Conservation (phyloP, 2,797 vertebrate genomes). For the Fistularia tabacaria region DNA sequence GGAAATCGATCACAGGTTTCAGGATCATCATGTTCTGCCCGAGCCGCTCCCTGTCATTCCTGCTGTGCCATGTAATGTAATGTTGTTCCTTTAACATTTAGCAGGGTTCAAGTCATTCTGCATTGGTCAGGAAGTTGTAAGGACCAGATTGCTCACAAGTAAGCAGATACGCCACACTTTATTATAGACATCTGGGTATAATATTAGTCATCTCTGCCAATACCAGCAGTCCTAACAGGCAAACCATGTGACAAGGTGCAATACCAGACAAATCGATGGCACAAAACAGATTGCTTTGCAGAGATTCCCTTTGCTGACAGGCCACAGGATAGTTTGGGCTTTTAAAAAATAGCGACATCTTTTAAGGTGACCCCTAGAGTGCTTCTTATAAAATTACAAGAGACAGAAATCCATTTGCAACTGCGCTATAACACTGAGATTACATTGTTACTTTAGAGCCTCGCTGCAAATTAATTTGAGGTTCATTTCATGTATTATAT, state of each 20-base stretch:
- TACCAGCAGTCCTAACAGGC: slow-evolving; percentile 74
- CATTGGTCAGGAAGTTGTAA: slow-evolving; percentile 72
- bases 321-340: slow-evolving; percentile 73
- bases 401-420: slow-evolving; percentile 86
- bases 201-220: slow-evolving; percentile 84
- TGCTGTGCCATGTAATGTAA: slow-evolving; percentile 60
- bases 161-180: slow-evolving; percentile 80
- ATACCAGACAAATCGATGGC: slow-evolving; percentile 78
- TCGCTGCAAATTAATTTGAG: slow-evolving; percentile 80
- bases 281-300: slow-evolving; percentile 80
- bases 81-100: slow-evolving; percentile 75
- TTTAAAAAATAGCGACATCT: slow-evolving; percentile 82
- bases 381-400: slow-evolving; percentile 81
- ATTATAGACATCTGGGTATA: slow-evolving; percentile 82
- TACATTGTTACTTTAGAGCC: slow-evolving; percentile 83
- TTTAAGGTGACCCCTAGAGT: slow-evolving; percentile 83
- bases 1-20: slow-evolving; percentile 43
- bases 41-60: slow-evolving; percentile 51
- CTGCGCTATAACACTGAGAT: slow-evolving; percentile 80
- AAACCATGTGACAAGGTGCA: slow-evolving; percentile 73
- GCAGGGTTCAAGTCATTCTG: slow-evolving; percentile 73
- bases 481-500: slow-evolving; percentile 82
- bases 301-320: slow-evolving; percentile 78
- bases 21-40: slow-evolving; percentile 72
- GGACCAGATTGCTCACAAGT: slow-evolving; percentile 71